Base-by-base conservation (phyloP, 2,797 vertebrate genomes). In the Tadarida brasiliensis region DNA sequence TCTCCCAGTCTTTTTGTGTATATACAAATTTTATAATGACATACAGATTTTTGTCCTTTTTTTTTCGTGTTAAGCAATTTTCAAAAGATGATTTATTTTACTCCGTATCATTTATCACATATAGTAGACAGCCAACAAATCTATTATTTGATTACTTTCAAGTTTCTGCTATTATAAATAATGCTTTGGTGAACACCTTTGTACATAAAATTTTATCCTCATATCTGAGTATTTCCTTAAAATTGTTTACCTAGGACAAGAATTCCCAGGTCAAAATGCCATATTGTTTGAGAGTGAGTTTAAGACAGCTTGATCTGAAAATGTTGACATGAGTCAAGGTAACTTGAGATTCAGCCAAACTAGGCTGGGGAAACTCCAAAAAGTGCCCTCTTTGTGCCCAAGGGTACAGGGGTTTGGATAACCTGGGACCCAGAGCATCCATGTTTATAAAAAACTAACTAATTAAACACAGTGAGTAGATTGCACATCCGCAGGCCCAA, bases 261-360 rank as follows among this genome's bases (percentile, higher is more conserved):
- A 95, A 87, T 44, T 47, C 67, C 14, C 44, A 2, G 81, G 61
- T 82, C 35, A 68, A 81, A 71, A 28, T 33, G 11, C 26, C 68
- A 54, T 67, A 51, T 16, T 92, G 44, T 73, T 81, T 15, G 28
- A 76, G 44, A 82, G 30, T n/a, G 16, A 87, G 8, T 30, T 2
- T 83, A 73, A 95, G 44, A 84, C n/a, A 77, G 44, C 73, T 93
- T 94, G 65, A 73, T 49, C 51, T 87, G 85, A 87, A 91, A 87
- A 81, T 77, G 19, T n/a, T 91, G 70, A 54, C 80, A 56, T 11
- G 59, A 63, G 33, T 88, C 67, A 87, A 73, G 14, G 16, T 35
- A 80, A 80, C 65, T 11, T 65, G 54, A 86, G 30, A 80, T 77
- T 65, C 39, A n/a, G 30, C 14, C 39, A 81, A 47, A 91, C 5